Conservation (phyloP, 2,113 vertebrate genomes). For the Sinocyclocheilus anshuiensis region DNA sequence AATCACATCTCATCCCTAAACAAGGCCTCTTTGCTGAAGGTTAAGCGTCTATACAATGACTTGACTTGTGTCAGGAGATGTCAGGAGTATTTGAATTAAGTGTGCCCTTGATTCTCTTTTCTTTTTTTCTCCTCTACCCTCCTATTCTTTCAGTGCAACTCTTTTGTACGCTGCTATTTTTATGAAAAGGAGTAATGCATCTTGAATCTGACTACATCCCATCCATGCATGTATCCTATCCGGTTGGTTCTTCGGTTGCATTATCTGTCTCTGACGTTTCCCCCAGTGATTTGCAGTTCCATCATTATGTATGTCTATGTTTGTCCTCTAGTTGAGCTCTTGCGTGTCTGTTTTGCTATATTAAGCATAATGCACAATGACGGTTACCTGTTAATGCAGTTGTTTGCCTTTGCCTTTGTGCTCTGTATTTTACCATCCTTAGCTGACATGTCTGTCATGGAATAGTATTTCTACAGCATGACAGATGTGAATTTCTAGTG, state of each 20-base stretch:
- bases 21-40: constrained; percentile 48
- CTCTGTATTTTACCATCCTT: not conserved
- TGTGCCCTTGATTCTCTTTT: constrained; percentile 42
- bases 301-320: not conserved
- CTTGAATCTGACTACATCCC: not conserved
- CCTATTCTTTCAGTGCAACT: constrained; percentile 32
- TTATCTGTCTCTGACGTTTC: constrained; percentile 10
- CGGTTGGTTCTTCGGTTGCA: not conserved
- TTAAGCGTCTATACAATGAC: constrained; percentile 47
- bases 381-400: not conserved
- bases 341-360: not conserved
- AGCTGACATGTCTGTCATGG: too few species aligned
- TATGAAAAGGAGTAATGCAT: constrained; percentile 39
- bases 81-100: constrained; percentile 68
- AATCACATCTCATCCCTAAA: constrained; percentile 45
- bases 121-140: not conserved
- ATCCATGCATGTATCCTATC: constrained; percentile 41
- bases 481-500: too few species aligned
- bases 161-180: constrained; percentile 35
- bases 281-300: constrained; percentile 7
- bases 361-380: constrained; percentile 13
- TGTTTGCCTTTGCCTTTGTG: not conserved
- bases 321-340: constrained; percentile 3
- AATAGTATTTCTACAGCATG: too few species aligned
- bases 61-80: constrained; percentile 39